Evolutionary conservation across 92 coral and sea anemone species (phyloP).

Genomic region (Porites cylindrica): DNA sequence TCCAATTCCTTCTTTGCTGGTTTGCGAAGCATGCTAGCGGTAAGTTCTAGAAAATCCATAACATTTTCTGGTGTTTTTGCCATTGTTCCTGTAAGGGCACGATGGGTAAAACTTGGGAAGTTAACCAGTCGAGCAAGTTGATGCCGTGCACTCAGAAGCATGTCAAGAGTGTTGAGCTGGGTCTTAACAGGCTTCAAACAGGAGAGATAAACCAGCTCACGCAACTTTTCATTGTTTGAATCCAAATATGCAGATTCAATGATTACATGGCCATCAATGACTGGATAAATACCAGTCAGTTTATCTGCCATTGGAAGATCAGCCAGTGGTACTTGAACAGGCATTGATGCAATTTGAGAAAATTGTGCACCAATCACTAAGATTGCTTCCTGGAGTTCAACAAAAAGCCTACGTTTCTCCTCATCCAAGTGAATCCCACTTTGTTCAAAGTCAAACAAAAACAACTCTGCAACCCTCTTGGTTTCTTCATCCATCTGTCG

Average conservation of each 20-base stretch:
- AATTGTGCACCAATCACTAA: conserved; percentile 89
- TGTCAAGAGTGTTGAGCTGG: conserved; percentile 78
- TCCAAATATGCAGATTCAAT: conserved; percentile 91
- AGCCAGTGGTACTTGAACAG: conserved; percentile 68
- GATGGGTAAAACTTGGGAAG: conserved; percentile 86
- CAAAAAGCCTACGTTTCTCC: conserved; percentile 83
- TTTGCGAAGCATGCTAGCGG: conserved; percentile 82
- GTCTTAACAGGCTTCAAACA: conserved; percentile 80
- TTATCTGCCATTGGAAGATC: conserved; percentile 64
- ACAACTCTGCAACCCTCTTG: conserved; percentile 86
- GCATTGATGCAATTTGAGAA: conserved; percentile 79
- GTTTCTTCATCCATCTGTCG: conserved; percentile 84
- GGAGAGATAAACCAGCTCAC: conserved; percentile 80
- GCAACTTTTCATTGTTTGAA: conserved; percentile 81
- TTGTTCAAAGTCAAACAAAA: conserved; percentile 97
- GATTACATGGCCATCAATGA: conserved; percentile 71
- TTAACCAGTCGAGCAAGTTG: conserved; percentile 86
- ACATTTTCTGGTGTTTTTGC: conserved; percentile 92
- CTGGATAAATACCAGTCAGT: conserved; percentile 65
- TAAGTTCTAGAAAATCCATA: conserved; percentile 69
- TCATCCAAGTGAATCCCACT: conserved; percentile 95
- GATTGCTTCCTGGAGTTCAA: conserved; percentile 87
- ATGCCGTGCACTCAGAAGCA: conserved; percentile 77
- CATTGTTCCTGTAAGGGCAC: conserved; percentile 94
- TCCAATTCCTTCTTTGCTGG: conserved; percentile 79